These are phyloP conservation scores for Leptinotarsa tumamoca DNA, from an alignment of 2,888 invertebrate species.

Conservation along the genomic window DNA sequence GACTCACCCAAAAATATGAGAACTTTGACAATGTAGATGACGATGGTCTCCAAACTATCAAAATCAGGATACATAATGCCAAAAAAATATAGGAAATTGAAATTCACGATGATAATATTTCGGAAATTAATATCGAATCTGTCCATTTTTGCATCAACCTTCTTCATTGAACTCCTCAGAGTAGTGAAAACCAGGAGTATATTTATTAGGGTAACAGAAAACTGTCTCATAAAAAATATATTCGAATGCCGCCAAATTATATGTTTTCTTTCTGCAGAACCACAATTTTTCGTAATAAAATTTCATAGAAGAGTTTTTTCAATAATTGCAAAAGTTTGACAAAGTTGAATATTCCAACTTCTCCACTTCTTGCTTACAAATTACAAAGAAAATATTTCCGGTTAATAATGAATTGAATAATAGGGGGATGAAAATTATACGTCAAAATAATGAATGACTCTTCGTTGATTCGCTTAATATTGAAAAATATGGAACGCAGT, in stretches of 20 bases:
- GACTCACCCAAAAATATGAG: slow-evolving; percentile 33
- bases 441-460: too few relatives aligned
- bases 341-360: neutral
- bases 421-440: too few relatives aligned
- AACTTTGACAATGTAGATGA: slow-evolving; percentile 25
- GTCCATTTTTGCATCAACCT: neutral
- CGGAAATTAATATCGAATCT: slow-evolving; percentile 21
- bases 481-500: too few relatives aligned
- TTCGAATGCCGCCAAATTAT: slow-evolving; percentile 2
- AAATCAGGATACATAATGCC: slow-evolving; percentile 36
- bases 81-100: slow-evolving; percentile 32
- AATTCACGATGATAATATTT: slow-evolving; percentile 30
- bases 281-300: neutral
- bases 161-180: neutral
- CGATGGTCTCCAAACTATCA: neutral
- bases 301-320: neutral
- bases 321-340: slow-evolving; percentile 12
- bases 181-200: neutral
- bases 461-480: too few relatives aligned
- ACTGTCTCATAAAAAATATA: neutral
- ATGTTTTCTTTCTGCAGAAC: slow-evolving; percentile 5
- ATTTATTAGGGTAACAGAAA: neutral
- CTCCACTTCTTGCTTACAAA: neutral
- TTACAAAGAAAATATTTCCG: neutral
- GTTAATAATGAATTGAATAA: neutral